Conservation (phyloP, 2,113 vertebrate genomes). For the Rattus rattus region DNA sequence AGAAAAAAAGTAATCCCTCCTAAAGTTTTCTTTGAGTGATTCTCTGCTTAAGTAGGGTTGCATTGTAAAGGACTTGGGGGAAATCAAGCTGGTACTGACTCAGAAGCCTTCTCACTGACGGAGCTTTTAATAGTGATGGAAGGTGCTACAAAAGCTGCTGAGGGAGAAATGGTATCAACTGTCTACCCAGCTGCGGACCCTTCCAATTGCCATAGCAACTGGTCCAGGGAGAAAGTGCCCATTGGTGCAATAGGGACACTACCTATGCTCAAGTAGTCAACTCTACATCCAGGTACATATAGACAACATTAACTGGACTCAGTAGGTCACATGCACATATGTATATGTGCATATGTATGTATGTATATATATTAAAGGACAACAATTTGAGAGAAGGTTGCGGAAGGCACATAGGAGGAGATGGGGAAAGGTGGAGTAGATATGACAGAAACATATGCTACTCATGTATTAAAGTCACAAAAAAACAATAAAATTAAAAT, state of each 20-base stretch:
- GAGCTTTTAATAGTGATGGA: neutral
- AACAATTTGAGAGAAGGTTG: neutral
- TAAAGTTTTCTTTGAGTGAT: neutral
- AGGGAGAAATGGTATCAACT: neutral
- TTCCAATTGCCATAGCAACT: neutral
- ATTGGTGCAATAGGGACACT: neutral
- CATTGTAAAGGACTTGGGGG: neutral
- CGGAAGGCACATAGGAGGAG: neutral
- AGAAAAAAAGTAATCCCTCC: neutral
- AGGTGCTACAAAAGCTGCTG: neutral
- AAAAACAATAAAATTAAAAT: neutral
- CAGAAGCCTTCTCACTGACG: neutral
- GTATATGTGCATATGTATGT: neutral
- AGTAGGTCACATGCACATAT: neutral
- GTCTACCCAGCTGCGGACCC: neutral
- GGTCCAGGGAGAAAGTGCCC: neutral
- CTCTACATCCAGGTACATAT: neutral
- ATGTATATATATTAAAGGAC: neutral
- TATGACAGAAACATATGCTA: neutral
- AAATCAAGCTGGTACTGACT: neutral
- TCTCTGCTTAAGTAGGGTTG: neutral
- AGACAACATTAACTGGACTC: neutral
- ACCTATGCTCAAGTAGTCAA: neutral
- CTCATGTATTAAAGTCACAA: neutral
- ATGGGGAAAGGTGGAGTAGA: neutral